These are phyloP conservation scores for Xylocopa sonorina DNA, from an alignment of 1,140 invertebrate genomes.

Conservation along the genomic window DNA sequence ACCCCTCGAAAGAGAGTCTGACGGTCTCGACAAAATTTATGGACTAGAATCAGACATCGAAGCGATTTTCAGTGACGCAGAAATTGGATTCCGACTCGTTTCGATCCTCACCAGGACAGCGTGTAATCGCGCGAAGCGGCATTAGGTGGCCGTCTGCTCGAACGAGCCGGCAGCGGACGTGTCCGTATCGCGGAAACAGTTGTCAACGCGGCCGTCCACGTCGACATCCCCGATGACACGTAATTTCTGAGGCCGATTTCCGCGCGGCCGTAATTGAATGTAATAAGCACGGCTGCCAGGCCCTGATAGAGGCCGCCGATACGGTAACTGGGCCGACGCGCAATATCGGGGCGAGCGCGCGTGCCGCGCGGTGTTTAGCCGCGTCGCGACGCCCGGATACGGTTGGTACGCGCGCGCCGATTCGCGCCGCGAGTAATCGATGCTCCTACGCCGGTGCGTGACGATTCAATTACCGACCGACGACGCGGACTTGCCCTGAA, in stretches of 20 bases:
- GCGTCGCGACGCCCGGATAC: too few relatives aligned
- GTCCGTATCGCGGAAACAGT: constrained; percentile 3
- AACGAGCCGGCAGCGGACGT: neutral
- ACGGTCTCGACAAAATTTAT: too few relatives aligned
- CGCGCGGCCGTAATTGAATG: constrained; percentile 26
- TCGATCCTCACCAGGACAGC: too few relatives aligned
- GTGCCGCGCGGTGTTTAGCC: constrained; percentile 15
- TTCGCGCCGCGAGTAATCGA: constrained; percentile 64
- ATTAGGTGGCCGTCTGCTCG: neutral
- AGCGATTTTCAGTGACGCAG: too few relatives aligned
- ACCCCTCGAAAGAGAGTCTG: too few relatives aligned
- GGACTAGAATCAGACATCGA: too few relatives aligned
- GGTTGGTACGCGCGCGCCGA: constrained; percentile 31
- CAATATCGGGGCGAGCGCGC: neutral
- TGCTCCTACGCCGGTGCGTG: constrained; percentile 65
- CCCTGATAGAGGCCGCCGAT: neutral
- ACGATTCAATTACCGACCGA: constrained; percentile 67
- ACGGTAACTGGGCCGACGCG: constrained; percentile 3
- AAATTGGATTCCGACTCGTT: too few relatives aligned
- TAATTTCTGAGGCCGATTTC: constrained; percentile 10
- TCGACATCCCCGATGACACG: neutral
- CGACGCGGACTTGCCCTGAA: constrained; percentile 61
- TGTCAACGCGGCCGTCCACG: neutral
- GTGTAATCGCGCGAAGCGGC: neutral
- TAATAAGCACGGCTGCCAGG: constrained; percentile 22